phyloP scores from a whole-genome alignment of 2,113 vertebrate genomes.

The Mobula hypostoma region DNA sequence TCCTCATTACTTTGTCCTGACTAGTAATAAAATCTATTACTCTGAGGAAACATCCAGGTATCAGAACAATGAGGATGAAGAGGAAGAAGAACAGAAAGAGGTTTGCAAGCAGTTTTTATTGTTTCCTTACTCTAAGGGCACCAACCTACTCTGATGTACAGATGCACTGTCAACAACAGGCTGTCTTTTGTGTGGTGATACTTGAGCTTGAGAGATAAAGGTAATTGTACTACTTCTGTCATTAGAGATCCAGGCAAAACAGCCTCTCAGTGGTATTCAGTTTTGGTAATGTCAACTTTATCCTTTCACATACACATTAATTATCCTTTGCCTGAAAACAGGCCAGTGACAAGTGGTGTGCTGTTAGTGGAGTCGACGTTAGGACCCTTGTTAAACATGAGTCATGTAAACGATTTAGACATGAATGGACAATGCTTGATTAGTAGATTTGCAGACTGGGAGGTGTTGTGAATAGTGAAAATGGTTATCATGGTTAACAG shows the following conservation, averaged over 20 bases:
- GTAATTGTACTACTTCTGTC: background rate
- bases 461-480: too few species aligned
- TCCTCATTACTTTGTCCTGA: slow-evolving; percentile 76
- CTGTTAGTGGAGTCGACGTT: too few species aligned
- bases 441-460: too few species aligned
- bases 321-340: background rate
- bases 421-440: too few species aligned
- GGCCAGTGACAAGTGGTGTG: too few species aligned
- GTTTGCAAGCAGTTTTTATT: slow-evolving; percentile 41
- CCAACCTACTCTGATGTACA: background rate
- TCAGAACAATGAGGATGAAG: slow-evolving; percentile 70
- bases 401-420: too few species aligned
- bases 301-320: background rate
- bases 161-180: background rate
- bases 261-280: background rate
- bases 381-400: too few species aligned
- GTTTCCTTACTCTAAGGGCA: background rate
- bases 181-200: background rate
- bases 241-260: background rate
- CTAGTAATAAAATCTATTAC: slow-evolving; percentile 79
- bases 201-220: background rate
- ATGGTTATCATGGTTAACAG: too few species aligned
- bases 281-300: background rate
- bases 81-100: slow-evolving; percentile 70
- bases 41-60: slow-evolving; percentile 75